Conservation (phyloP, 2,888 invertebrate genomes). For the Callimorpha dominula region DNA sequence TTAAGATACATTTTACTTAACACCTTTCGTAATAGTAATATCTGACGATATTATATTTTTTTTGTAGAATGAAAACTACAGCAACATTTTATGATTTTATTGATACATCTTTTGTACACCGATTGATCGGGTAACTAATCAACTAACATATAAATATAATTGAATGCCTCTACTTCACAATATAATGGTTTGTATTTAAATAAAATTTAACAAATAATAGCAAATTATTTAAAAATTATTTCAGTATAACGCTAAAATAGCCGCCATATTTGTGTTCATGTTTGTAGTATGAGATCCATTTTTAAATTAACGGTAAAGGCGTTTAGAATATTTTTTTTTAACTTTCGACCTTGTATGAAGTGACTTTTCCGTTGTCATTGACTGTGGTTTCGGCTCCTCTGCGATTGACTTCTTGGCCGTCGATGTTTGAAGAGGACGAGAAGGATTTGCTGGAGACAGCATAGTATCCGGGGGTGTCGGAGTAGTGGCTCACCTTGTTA, state of each 20-base stretch:
- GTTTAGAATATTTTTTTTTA: conserved; percentile 47
- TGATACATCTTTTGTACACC: conserved; percentile 31
- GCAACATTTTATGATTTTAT: conserved; percentile 40
- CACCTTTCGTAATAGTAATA: too few species aligned
- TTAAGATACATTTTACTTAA: too few species aligned
- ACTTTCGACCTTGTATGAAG: conserved; percentile 85
- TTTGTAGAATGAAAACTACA: conserved; percentile 24
- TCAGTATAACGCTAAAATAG: background rate
- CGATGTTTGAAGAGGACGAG: conserved; percentile 85
- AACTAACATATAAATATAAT: conserved; percentile 22
- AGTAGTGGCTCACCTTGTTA: conserved; percentile 61
- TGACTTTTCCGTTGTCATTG: conserved; percentile 91
- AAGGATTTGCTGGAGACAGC: conserved; percentile 89
- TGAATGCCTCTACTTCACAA: conserved; percentile 23
- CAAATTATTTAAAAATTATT: conserved; percentile 16
- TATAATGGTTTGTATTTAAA: conserved; percentile 26
- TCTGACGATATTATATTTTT: too few species aligned
- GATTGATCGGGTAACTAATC: conserved; percentile 23
- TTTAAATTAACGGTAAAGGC: conserved; percentile 30
- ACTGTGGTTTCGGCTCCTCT: conserved; percentile 89
- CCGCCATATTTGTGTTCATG: conserved; percentile 9
- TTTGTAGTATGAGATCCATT: conserved; percentile 45
- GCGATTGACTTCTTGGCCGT: conserved; percentile 86
- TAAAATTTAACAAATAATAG: conserved; percentile 18
- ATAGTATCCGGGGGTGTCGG: conserved; percentile 47